Evolutionary conservation across 2,113 vertebrate genomes (phyloP).

Genomic region (Suricata suricatta): DNA sequence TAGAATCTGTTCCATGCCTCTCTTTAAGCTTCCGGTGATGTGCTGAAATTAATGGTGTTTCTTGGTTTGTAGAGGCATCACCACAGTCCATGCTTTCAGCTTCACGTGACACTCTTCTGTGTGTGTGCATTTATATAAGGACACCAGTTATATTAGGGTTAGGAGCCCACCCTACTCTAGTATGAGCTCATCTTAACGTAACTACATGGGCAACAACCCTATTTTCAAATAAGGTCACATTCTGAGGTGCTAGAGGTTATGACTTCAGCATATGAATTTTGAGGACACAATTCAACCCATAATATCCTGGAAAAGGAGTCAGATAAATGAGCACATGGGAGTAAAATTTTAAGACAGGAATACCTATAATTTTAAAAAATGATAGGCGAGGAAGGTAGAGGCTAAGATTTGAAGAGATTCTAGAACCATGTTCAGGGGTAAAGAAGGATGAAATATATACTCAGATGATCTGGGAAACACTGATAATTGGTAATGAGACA

Average conservation of each 20-base stretch:
- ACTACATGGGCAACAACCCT: background rate
- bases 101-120: background rate
- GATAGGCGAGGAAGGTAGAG: background rate
- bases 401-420: background rate
- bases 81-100: background rate
- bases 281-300: background rate
- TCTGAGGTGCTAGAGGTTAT: background rate
- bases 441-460: background rate
- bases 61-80: background rate
- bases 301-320: background rate
- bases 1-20: background rate
- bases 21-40: too few species aligned
- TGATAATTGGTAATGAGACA: background rate
- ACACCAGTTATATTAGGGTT: background rate
- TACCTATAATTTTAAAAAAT: background rate
- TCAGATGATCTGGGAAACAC: constrained; percentile 1
- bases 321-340: background rate
- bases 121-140: background rate
- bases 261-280: background rate
- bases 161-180: background rate
- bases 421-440: background rate
- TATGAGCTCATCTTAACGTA: background rate
- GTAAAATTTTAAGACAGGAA: background rate
- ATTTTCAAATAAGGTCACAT: background rate
- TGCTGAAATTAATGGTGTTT: background rate